Conservation (phyloP, 2,113 vertebrate species). For the Cyanistes caeruleus region DNA sequence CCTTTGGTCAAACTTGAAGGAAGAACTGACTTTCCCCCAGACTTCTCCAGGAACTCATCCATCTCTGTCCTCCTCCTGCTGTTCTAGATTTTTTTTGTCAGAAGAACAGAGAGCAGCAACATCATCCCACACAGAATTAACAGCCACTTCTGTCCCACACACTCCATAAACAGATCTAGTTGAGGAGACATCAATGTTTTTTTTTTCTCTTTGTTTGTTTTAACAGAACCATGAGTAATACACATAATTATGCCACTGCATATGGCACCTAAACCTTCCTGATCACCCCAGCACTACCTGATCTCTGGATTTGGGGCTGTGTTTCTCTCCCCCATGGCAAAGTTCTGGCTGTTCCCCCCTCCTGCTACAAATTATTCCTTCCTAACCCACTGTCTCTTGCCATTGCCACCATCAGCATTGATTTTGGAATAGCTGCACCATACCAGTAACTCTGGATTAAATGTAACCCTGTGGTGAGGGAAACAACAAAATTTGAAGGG, state of each 20-base stretch:
- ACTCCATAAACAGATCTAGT: neutral
- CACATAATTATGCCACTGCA: neutral
- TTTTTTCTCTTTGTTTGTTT: conserved; percentile 1
- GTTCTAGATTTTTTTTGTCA: neutral
- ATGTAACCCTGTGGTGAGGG: neutral
- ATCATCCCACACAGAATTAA: conserved; percentile 18
- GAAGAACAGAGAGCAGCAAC: conserved; percentile 15
- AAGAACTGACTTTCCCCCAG: neutral
- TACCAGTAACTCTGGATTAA: neutral
- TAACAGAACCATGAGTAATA: conserved; percentile 44
- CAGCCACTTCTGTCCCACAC: conserved; percentile 37
- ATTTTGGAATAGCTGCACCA: neutral
- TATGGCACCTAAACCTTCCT: neutral
- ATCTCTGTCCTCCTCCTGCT: neutral
- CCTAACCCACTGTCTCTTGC: neutral
- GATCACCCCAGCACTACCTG: neutral
- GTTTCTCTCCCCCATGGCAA: neutral
- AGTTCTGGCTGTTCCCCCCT: neutral
- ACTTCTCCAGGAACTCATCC: neutral
- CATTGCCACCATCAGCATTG: neutral
- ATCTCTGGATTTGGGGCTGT: neutral
- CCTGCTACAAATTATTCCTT: neutral
- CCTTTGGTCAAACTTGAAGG: neutral
- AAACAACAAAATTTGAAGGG: neutral
- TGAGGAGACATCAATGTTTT: neutral